Conservation (phyloP, 2,113 vertebrate species). For the Aix galericulata region DNA sequence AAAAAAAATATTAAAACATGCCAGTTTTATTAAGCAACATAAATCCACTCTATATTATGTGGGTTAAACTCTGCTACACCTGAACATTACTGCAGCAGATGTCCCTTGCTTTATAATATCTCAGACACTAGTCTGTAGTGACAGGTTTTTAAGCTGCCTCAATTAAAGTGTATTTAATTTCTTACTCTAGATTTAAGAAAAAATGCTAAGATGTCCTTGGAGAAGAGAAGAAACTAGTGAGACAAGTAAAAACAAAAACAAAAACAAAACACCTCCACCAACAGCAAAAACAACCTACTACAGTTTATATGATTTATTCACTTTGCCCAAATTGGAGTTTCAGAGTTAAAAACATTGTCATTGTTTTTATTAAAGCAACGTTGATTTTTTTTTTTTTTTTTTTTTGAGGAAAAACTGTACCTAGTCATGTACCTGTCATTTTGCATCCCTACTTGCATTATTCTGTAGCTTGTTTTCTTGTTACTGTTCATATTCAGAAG, state of each 20-base stretch:
- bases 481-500: neutral
- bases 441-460: accelerated
- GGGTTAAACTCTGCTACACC: neutral
- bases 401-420: neutral
- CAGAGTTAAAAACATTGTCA: neutral
- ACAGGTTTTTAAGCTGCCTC: constrained; percentile 8
- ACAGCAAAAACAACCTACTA: neutral
- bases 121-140: neutral
- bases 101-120: neutral
- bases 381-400: too few relatives aligned
- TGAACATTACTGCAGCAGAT: neutral
- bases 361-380: neutral
- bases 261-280: too few relatives aligned
- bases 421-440: neutral
- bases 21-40: neutral
- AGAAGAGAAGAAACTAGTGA: neutral
- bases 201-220: neutral
- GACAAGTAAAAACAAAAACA: neutral
- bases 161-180: neutral
- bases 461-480: neutral
- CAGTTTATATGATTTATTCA: neutral
- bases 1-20: neutral
- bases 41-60: neutral
- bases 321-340: neutral
- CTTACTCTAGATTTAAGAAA: neutral